Base-by-base conservation (phyloP, 2,113 vertebrate species). In the pig (Sus scrofa) region DNA sequence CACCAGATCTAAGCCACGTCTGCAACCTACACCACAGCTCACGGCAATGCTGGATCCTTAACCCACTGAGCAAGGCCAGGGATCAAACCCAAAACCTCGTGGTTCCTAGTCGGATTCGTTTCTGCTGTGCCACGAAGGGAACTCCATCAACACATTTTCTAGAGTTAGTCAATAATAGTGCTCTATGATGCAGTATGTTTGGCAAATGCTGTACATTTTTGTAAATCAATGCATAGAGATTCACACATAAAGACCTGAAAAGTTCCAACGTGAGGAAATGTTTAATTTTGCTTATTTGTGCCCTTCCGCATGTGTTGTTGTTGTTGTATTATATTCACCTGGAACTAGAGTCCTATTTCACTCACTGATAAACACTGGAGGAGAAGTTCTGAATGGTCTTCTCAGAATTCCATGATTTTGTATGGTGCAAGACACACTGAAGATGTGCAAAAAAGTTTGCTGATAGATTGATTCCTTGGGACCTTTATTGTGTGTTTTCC, bases 121-220 rank as follows among this genome's bases (percentile, higher is more conserved):
- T 44, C 44, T 8, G 8, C 44, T 44, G 44, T 8, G 8, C 44
- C 44, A 6, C 8, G 44, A 44, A 6, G 44, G 44, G 44, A 44
- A 44, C 44, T 44, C 44, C 44, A 44, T 6, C 93, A 34, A 7
- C 67, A 34, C 54, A 6, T 15, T 93, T 94, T 73, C 60, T 78
- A 83, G n/a, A 90, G 7, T 32, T 63, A 54, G 32, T 77, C 86
- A 90, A 24, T 75, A 95, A 86, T 81, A 92, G 26, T 60, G 32
- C 1, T 77, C 34, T 85, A 8, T 73, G 65, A 85, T 7, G 20
- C 13, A 13, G 44, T 26, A 60, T 30, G 15, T 52, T 73, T 71
- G 50, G 26, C 14, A 75, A 92, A 88, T 60, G 37, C 18, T 75
- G 0, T 10, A 30, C 37, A 68, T 24, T 84, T 89, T 67, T n/a